Base-by-base conservation (phyloP, 1,140 invertebrate genomes). In the Leptestheria dahalacensis region DNA sequence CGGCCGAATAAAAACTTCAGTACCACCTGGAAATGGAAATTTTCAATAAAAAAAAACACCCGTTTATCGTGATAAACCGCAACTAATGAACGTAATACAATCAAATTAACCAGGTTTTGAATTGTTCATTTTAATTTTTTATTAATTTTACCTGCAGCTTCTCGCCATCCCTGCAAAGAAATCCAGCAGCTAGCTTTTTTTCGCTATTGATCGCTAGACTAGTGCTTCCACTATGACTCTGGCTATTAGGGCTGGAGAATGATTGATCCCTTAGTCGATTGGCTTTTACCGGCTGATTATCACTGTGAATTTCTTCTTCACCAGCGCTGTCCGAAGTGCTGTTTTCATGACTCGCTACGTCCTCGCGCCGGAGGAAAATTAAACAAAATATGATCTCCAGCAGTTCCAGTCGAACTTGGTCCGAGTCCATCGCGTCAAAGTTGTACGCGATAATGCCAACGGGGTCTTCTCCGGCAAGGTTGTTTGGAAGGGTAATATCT, bases 61-160 rank as follows among this genome's bases (percentile, higher is more conserved):
- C n/a, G n/a, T n/a, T n/a, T n/a, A n/a, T n/a, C n/a, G n/a, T n/a
- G n/a, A n/a, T n/a, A n/a, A n/a, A n/a, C n/a, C n/a, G n/a, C n/a
- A n/a, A n/a, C n/a, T n/a, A n/a, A n/a, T n/a, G n/a, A n/a, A n/a
- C n/a, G n/a, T n/a, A n/a, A n/a, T n/a, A n/a, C n/a, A n/a, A n/a
- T n/a, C n/a, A n/a, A n/a, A n/a, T n/a, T n/a, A n/a, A n/a, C n/a
- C n/a, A n/a, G n/a, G n/a, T n/a, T n/a, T n/a, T n/a, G n/a, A n/a
- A n/a, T n/a, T n/a, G n/a, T n/a, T n/a, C n/a, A n/a, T n/a, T n/a
- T n/a, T n/a, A n/a, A n/a, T n/a, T n/a, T n/a, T n/a, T n/a, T n/a
- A n/a, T n/a, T n/a, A n/a, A n/a, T n/a, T n/a, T 55, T 55, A 55
- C 53, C 53, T 55, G 53, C 12, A 55, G 53, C 33, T 55, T 55